phyloP scores from a whole-genome alignment of 2,888 invertebrate species.

The Coenonympha arcania region DNA sequence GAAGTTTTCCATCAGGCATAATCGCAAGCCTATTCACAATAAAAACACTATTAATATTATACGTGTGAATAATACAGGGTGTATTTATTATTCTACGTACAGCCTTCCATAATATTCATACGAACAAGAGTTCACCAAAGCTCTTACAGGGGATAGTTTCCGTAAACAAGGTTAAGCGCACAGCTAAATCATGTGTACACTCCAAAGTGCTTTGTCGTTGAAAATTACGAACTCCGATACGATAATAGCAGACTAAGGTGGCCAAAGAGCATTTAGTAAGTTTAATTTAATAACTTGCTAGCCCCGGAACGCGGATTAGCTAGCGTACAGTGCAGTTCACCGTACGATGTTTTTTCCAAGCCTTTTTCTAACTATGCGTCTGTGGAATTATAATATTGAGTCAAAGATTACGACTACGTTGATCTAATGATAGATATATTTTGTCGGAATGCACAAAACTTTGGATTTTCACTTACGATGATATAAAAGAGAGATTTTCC shows the following conservation, averaged over 20 bases:
- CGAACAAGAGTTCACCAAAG: slow-evolving; percentile 11
- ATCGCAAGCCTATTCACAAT: too few relatives aligned
- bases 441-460: too few relatives aligned
- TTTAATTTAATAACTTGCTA: slow-evolving; percentile 18
- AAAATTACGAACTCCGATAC: slow-evolving; percentile 15
- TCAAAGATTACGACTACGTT: too few relatives aligned
- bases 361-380: too few relatives aligned
- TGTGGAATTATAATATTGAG: too few relatives aligned
- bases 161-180: slow-evolving; percentile 20
- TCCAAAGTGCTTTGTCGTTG: slow-evolving; percentile 19
- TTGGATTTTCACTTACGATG: too few relatives aligned
- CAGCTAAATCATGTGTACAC: slow-evolving; percentile 19
- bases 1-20: too few relatives aligned
- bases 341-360: background rate
- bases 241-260: slow-evolving; percentile 9
- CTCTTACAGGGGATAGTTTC: slow-evolving; percentile 13
- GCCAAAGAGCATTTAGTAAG: slow-evolving; percentile 9
- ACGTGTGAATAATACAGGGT: too few relatives aligned
- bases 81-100: background rate
- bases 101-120: background rate
- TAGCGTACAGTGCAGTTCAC: background rate
- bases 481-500: too few relatives aligned
- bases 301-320: background rate
- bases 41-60: too few relatives aligned
- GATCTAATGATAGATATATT: too few relatives aligned